Evolutionary conservation across 2,888 invertebrate genomes (phyloP), one percentile per base, ranked within the genome.

Genomic region (Phengaris alcon): DNA sequence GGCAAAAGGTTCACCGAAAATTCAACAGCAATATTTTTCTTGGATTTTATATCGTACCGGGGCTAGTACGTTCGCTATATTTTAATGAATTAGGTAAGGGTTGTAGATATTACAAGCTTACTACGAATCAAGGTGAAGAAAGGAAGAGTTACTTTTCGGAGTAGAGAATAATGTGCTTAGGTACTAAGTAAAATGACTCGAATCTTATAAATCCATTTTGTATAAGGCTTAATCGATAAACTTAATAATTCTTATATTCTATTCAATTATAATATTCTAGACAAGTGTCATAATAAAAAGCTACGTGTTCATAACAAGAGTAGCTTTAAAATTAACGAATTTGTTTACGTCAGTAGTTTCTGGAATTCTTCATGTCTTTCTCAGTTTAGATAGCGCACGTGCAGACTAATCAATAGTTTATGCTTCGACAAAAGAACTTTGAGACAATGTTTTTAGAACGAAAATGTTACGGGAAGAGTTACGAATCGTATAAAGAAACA

Each of bases 361-460:
- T 64, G 35, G 64, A 64, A 64, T 48, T 48, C 46, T 69, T 69
- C 69, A 69, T 69, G 48, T 48, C 72, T 52, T n/a, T 22, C 54
- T 72, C 72, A 35, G 52, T 54, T 68, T n/a, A 7, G 72, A 72
- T 54, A 72, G 72, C 72, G 52, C 35, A 72, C 72, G 72, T 72
- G 54, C 22, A 72, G 52, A 72, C 12, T 52, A 52, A 72, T 72
- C 72, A 72, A 72, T 72, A 72, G 35, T 64, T 35, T 35, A 64
- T 64, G 15, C 44, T 35, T 64, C 35, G 12, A 64, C 64, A 64
- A 64, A 64, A 13, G 35, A 35, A 44, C 64, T 59, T 22, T 5
- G 59, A 9, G 64, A 12, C 35, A 12, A 6, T 64, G 35, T 64
- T 44, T 5, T 44, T 64, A 64, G 35, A 35, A 35, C 9, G 8